phyloP scores from a whole-genome alignment of 2,113 vertebrate genomes.

The Atherinomorus stipes region DNA sequence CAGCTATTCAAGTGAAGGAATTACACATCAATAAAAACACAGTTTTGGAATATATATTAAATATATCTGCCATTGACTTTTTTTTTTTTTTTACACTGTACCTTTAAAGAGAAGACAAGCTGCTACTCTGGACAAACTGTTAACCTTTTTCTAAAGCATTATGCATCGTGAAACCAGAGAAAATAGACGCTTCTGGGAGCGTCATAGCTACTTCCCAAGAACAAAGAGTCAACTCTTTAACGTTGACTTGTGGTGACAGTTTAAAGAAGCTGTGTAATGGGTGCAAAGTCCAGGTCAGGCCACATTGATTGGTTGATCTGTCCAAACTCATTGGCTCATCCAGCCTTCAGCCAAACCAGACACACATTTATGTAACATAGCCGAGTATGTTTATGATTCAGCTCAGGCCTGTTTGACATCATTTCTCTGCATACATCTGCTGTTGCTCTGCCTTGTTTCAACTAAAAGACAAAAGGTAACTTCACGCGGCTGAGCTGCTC shows the following conservation, averaged over 20 bases:
- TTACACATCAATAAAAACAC: too few relatives aligned
- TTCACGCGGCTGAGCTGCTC: conserved; percentile 47
- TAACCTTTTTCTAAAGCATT: too few relatives aligned
- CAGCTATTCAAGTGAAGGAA: too few relatives aligned
- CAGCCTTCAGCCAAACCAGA: conserved; percentile 11
- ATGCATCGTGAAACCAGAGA: too few relatives aligned
- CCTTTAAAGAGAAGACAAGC: too few relatives aligned
- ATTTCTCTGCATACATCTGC: neutral
- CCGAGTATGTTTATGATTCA: conserved; percentile 25
- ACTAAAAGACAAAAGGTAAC: conserved; percentile 44
- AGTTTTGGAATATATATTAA: too few relatives aligned
- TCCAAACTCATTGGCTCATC: conserved; percentile 30
- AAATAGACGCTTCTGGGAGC: neutral
- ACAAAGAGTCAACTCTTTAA: neutral
- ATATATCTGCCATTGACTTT: too few relatives aligned
- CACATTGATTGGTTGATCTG: conserved; percentile 25
- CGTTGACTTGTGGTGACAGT: conserved; percentile 5
- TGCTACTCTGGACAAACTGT: too few relatives aligned
- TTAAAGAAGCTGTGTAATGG: conserved; percentile 17
- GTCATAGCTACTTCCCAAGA: neutral
- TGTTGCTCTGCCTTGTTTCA: conserved; percentile 16
- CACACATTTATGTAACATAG: conserved; percentile 30
- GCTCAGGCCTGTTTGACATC: conserved; percentile 23
- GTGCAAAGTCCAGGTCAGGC: conserved; percentile 13
- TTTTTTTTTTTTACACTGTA: too few relatives aligned